A percentile compares a stretch with the other conserved stretches of the same genome.
These are phyloP conservation scores for Myotis daubentonii DNA, from an alignment of 2,797 vertebrate species.

Conservation along the genomic window DNA sequence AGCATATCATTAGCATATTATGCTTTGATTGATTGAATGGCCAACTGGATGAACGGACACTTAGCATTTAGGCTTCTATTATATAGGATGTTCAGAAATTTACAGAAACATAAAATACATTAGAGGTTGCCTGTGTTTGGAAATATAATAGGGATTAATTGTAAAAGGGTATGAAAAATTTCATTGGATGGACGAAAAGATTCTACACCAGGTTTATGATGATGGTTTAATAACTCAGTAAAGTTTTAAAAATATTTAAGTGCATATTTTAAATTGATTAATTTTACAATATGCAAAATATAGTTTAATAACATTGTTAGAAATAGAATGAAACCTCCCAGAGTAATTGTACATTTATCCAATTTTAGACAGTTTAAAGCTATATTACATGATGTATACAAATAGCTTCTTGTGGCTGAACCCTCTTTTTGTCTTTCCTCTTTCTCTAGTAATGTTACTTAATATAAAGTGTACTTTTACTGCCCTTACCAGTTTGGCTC, in stretches of 20 bases:
- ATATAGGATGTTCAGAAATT: not conserved
- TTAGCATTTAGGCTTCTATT: not conserved
- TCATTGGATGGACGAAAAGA: not conserved
- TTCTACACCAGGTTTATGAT: not conserved
- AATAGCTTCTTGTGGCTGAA: not conserved
- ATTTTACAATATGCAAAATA: not conserved
- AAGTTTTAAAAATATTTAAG: not conserved
- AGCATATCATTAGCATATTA: no score
- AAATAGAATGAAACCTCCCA: not conserved
- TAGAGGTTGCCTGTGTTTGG: not conserved
- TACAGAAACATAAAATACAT: not conserved
- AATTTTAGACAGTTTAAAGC: not conserved
- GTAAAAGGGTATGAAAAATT: not conserved
- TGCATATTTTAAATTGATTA: not conserved
- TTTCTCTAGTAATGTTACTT: not conserved
- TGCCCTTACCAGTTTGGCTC: not conserved
- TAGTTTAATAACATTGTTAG: no score
- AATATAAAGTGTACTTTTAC: not conserved
- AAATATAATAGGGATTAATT: not conserved
- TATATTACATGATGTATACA: not conserved
- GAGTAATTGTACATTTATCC: not conserved
- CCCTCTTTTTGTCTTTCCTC: not conserved
- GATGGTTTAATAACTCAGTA: not conserved
- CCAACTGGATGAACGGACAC: no score
- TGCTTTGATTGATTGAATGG: no score